Percentiles rank a stretch among this genome's conserved stretches.
Conservation (phyloP, 2,113 vertebrate genomes). For the Perccottus glenii region DNA sequence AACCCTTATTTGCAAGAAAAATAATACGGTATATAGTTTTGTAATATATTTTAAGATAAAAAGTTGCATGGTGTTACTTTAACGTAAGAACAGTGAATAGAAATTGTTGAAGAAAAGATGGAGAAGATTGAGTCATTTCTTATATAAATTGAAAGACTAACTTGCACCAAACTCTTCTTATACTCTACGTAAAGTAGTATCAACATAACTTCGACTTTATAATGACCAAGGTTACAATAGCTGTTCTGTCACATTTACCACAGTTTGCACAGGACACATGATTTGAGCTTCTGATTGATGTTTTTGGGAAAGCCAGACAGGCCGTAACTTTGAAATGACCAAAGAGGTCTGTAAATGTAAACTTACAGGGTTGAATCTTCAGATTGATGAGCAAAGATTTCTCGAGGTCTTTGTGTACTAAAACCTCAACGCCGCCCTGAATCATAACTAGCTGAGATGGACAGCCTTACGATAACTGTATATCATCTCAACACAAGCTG, state of each 20-base stretch:
- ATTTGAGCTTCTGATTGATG: slow-evolving; percentile 41
- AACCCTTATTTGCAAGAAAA: no score
- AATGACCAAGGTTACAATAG: slow-evolving; percentile 1
- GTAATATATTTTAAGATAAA: no score
- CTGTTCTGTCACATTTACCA: slow-evolving; percentile 13
- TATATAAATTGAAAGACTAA: no score
- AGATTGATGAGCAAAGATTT: slow-evolving; percentile 57
- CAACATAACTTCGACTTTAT: no score
- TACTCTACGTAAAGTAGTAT: no score
- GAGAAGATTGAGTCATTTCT: no score
- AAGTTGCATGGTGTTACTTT: no score
- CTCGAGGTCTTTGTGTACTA: slow-evolving; percentile 49
- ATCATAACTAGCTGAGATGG: slow-evolving; percentile 63
- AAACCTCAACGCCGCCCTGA: slow-evolving; percentile 42
- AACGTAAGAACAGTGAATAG: no score
- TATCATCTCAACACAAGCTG: slow-evolving; percentile 64
- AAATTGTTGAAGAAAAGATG: no score
- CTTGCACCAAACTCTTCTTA: no score
- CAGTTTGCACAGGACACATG: slow-evolving; percentile 16
- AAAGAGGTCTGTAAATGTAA: slow-evolving; percentile 49
- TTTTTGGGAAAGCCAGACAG: slow-evolving; percentile 46
- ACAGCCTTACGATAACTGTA: slow-evolving; percentile 70
- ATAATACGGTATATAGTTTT: no score
- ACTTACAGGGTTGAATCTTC: slow-evolving; percentile 44
- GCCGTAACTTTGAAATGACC: slow-evolving; percentile 46